Conservation (phyloP, 2,888 invertebrate species). For the Pantelozetes paolii region DNA sequence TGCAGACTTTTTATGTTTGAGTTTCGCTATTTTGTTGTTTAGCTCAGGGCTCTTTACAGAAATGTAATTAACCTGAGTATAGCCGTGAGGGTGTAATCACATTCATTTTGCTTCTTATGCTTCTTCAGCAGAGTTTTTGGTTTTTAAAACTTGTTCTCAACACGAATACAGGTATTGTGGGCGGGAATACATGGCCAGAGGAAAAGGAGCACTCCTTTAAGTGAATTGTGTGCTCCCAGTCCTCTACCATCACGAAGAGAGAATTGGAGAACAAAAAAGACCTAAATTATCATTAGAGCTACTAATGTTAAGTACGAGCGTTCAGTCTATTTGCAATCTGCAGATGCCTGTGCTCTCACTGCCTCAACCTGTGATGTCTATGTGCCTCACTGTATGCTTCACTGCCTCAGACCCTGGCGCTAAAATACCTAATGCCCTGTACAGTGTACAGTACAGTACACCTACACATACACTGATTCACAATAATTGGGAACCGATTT, state of each 20-base stretch:
- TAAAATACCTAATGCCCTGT: not conserved
- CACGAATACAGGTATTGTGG: constrained; percentile 29
- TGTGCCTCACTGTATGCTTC: not conserved
- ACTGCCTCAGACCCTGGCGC: not conserved
- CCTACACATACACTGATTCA: not conserved
- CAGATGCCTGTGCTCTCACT: not conserved
- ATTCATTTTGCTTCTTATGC: constrained; percentile 36
- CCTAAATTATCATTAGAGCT: constrained; percentile 32
- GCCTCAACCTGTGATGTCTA: not conserved
- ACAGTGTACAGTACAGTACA: too few relatives aligned
- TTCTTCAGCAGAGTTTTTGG: constrained; percentile 21
- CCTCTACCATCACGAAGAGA: constrained; percentile 10
- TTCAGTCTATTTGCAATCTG: constrained; percentile 27
- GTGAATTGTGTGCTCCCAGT: constrained; percentile 31
- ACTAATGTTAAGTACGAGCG: constrained; percentile 29
- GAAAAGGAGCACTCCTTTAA: constrained; percentile 31
- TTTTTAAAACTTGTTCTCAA: constrained; percentile 30
- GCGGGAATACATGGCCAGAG: constrained; percentile 31
- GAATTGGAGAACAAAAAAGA: constrained; percentile 14
- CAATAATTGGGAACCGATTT: constrained; percentile 15
- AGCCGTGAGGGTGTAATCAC: constrained; percentile 38
- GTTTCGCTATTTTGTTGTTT: constrained; percentile 33
- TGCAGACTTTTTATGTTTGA: constrained; percentile 36
- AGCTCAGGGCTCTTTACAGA: not conserved
- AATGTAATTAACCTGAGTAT: constrained; percentile 38